Evolutionary conservation across 2,888 invertebrate genomes (phyloP).

Genomic region (Parochlus steinenii): DNA sequence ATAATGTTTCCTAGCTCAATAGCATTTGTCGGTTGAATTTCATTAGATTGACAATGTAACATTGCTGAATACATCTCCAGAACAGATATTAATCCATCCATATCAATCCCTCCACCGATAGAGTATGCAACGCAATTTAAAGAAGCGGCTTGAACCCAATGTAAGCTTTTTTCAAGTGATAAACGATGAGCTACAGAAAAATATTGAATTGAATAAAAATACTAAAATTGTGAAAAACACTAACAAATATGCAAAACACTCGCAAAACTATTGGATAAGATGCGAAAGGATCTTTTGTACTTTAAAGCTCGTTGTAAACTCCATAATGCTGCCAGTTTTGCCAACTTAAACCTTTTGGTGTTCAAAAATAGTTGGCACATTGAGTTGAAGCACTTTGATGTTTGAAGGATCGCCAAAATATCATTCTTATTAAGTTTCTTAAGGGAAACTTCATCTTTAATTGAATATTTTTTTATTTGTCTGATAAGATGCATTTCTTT

Average conservation of each 20-base stretch:
- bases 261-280: slow-evolving; percentile 7
- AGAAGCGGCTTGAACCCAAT: neutral
- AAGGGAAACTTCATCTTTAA: neutral
- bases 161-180: neutral
- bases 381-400: neutral
- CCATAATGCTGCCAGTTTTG: slow-evolving; percentile 12
- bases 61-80: slow-evolving; percentile 7
- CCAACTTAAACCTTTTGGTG: neutral
- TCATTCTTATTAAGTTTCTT: neutral
- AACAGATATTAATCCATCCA: slow-evolving; percentile 2
- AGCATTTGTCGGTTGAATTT: neutral
- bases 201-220: neutral
- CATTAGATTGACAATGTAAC: slow-evolving; percentile 4
- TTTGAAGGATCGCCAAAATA: neutral
- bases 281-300: neutral
- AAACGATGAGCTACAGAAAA: neutral
- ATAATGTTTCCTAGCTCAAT: neutral
- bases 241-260: slow-evolving; percentile 6
- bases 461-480: neutral
- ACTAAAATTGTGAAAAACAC: neutral
- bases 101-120: neutral
- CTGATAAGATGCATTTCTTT: too few relatives aligned
- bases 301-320: slow-evolving; percentile 3
- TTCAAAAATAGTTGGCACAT: neutral
- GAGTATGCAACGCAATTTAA: neutral